Evolutionary conservation across 2,888 invertebrate genomes (phyloP).

Genomic region (Acanthosepion esculentum): DNA sequence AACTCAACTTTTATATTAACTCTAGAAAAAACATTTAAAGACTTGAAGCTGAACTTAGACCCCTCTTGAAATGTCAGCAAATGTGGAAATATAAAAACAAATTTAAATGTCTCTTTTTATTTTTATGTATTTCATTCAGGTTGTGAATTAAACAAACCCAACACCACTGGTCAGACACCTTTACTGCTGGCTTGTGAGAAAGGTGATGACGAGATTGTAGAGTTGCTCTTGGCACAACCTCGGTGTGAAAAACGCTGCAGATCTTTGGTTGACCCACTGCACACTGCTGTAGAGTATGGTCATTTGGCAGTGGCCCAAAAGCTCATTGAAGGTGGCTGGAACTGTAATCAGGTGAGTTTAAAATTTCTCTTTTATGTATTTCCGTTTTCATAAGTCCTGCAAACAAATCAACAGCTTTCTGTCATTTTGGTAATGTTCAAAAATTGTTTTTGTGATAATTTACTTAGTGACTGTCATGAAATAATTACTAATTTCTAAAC

Average conservation of each 20-base stretch:
- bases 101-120: not conserved
- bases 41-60: too few species aligned
- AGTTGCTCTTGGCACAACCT: constrained; percentile 61
- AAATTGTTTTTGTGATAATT: too few species aligned
- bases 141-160: constrained; percentile 68
- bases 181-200: constrained; percentile 70
- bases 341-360: constrained; percentile 68
- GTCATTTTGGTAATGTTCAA: too few species aligned
- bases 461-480: too few species aligned
- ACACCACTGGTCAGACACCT: constrained; percentile 64
- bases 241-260: constrained; percentile 58
- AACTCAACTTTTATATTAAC: too few species aligned
- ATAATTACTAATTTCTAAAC: too few species aligned
- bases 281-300: constrained; percentile 67
- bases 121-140: constrained; percentile 59
- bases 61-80: too few species aligned
- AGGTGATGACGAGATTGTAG: constrained; percentile 65
- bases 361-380: not conserved
- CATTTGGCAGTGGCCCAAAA: constrained; percentile 62
- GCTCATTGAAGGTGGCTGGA: constrained; percentile 67
- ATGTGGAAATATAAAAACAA: too few species aligned
- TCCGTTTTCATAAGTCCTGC: too few species aligned
- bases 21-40: too few species aligned
- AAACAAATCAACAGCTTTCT: too few species aligned
- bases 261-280: constrained; percentile 64